Conservation (phyloP, 2,113 vertebrate genomes). For the Thunnus thynnus region DNA sequence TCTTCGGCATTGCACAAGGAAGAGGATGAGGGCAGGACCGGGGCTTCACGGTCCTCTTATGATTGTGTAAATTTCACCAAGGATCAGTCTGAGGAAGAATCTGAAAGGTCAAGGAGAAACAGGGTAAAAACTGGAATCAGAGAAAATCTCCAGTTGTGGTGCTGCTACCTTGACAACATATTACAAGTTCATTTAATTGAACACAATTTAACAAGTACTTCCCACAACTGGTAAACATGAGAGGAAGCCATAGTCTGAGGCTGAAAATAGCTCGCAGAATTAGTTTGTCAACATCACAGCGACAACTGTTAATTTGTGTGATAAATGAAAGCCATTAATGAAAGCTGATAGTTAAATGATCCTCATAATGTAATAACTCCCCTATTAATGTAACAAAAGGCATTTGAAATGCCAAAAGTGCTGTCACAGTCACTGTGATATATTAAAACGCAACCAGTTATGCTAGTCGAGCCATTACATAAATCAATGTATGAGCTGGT, state of each 20-base stretch:
- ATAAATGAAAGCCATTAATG: conserved; percentile 29
- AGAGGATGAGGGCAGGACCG: conserved; percentile 7
- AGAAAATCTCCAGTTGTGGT: neutral
- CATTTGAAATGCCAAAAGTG: conserved; percentile 15
- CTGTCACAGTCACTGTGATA: conserved; percentile 13
- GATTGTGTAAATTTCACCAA: conserved; percentile 14
- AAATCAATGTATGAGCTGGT: conserved; percentile 18
- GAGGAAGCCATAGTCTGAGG: neutral
- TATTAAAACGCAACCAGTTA: conserved; percentile 23
- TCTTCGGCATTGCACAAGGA: conserved; percentile 86
- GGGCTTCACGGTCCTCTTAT: conserved; percentile 34
- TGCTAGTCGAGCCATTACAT: conserved; percentile 37
- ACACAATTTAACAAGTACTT: neutral
- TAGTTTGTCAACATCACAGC: conserved; percentile 20
- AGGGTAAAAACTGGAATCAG: conserved; percentile 5
- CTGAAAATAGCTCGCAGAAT: neutral
- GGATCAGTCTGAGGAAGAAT: conserved; percentile 18
- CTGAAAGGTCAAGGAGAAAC: conserved; percentile 46
- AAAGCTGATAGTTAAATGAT: conserved; percentile 42
- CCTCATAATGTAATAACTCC: conserved; percentile 34
- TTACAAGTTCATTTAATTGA: neutral
- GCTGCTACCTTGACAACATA: neutral
- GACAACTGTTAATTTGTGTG: conserved; percentile 32
- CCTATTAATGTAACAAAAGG: conserved; percentile 21
- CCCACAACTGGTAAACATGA: neutral